Evolutionary conservation across 1,140 invertebrate genomes (phyloP), one percentile per base, ranked within the genome.

Genomic region (Wiebesia pumilae): DNA sequence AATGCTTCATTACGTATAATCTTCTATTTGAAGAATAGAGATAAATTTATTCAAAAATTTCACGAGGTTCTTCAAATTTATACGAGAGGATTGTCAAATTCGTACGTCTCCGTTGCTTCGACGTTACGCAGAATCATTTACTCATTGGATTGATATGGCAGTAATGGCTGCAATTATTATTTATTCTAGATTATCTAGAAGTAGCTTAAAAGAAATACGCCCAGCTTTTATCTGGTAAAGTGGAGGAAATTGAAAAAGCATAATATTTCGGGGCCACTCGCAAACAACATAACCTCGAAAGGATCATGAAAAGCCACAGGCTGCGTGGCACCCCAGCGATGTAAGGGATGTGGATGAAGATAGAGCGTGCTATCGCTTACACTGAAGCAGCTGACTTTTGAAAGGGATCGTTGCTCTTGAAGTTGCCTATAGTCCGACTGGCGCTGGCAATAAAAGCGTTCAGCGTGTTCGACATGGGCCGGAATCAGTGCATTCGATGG

Each of bases 401-500:
- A 30, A 40, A 73, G 71, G 30, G 30, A 69, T 69, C 67, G 30
- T 38, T 33, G 12, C 67, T 58, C 54, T 58, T 3, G 54, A 58
- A 58, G 7, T 58, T 3, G 2, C 6, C 38, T 27, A 1, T 33
- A 12, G 24, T 38, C 3, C 16, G 71, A 30, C 35, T 3, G 12
- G 35, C 3, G 12, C 35, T 6, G 71, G 14, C 38, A 43, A 75
- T 75, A 75, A 71, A 71, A 71, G 35, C 69, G 9, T 38, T 16
- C 35, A 71, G 40, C 69, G 69, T 75, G 71, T 75, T n/a, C 3
- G 71, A 75, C 71, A 75, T 75, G 21, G 43, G 71, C 40, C 38
- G 24, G 71, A 38, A 75, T n/a, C 71, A n/a, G 7, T 75, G 71
- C 38, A 43, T 43, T n/a, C 71, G 2, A 27, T 38, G 38, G 21